Evolutionary conservation across 2,797 vertebrate species (phyloP), one percentile per base, ranked within the genome.

Genomic region (Rhynchotus rufescens): DNA sequence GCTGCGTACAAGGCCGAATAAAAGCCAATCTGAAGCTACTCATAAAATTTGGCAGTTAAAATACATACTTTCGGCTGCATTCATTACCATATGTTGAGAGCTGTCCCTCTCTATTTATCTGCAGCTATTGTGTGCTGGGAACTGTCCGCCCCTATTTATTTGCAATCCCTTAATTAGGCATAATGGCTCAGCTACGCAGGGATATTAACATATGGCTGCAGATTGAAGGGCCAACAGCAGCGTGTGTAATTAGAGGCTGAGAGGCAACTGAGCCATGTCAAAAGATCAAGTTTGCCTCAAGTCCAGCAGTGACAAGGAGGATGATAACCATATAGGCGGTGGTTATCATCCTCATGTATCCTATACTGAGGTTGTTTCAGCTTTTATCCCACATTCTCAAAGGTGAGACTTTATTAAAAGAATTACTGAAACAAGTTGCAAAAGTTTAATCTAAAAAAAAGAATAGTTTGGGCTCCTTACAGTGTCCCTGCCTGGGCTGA

Each of bases 51-150:
- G 91, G 90, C 94, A 94, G 86, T 91, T 95, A 76, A 95, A 94
- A 91, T 64, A 73, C 84, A 80, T 89, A 80, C 89, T 95, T 90
- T 32, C 90, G 60, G 51, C 92, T 91, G 56, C 47, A 90, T 89
- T 92, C 66, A 42, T 25, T 96, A 88, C 94, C 94, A 91, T 96
- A 95, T 96, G 91, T 69, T 96, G 86, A 86, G 84, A 95, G 91
- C 81, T 94, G 96, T 95, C 96, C 91, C 79, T 92, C 94, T 85
- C 86, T 93, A 88, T 96, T 95, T 95, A 69, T 90, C 87, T 86
- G 66, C 74, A 90, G 74, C 71, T 84, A 86, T 88, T 88, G 78
- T 66, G 25, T 51, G 69, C 68, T 92, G 91, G 89, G 82, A 95
- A 83, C 91, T 94, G 94, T 95, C 94, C 73, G 62, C 59, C 79